Percentiles rank a stretch among this genome's conserved stretches.
Conservation (phyloP, 2,113 vertebrate genomes). For the Glaucidium brasilianum region DNA sequence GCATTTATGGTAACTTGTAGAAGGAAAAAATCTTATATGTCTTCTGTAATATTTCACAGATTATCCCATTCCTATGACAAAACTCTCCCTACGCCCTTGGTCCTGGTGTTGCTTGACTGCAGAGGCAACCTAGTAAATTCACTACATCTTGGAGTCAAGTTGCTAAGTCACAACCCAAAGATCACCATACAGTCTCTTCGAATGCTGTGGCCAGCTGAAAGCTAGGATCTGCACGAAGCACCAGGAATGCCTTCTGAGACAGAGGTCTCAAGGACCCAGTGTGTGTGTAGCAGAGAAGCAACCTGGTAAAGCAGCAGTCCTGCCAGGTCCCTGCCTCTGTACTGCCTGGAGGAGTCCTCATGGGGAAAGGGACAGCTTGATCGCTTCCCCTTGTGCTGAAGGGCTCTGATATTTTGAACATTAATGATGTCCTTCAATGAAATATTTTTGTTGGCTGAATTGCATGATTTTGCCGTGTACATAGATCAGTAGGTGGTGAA, state of each 20-base stretch:
- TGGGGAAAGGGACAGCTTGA: background rate
- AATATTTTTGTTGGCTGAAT: background rate
- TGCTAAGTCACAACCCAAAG: constrained; percentile 42
- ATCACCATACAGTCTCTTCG: background rate
- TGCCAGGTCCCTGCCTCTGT: background rate
- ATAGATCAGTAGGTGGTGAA: background rate
- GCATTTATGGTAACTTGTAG: constrained; percentile 21
- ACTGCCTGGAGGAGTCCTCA: background rate
- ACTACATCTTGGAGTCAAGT: background rate
- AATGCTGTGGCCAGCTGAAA: background rate
- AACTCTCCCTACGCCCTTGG: background rate
- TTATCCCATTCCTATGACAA: background rate
- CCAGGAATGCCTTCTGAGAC: background rate
- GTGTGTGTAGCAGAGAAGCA: background rate
- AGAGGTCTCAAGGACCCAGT: background rate
- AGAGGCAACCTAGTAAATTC: background rate
- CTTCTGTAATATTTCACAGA: background rate
- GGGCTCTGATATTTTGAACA: background rate
- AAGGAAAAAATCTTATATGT: background rate
- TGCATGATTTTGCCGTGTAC: background rate
- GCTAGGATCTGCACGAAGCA: background rate
- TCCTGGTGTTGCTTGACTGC: background rate
- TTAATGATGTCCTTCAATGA: background rate
- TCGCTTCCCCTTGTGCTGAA: background rate
- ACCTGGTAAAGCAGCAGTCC: background rate